Evolutionary conservation across 2,113 vertebrate genomes (phyloP), one percentile per base, ranked within the genome.

Genomic region (Eurypyga helias): DNA sequence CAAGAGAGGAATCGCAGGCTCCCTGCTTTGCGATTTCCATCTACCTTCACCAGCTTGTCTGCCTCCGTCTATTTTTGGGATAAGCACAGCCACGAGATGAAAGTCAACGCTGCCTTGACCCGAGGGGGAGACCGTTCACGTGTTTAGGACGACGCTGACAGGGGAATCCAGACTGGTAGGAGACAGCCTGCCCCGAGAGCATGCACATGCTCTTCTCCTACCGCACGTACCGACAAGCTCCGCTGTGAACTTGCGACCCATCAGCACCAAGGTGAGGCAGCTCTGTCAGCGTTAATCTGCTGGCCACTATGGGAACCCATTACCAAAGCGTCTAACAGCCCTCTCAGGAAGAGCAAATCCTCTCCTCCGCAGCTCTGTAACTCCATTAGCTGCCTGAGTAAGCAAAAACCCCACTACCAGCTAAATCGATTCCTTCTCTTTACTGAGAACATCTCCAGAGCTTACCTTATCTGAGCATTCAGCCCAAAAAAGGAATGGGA

Each of bases 401-500:
- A 2, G 69, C 70, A 70, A 70, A 85, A 72, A 29, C 73, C 49
- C 45, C 2, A 1, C 65, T 13, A 5, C 48, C 1, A 10, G 61
- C 62, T 75, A 21, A 73, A 94, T 31, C 12, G 4, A 93, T 65
- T 45, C 69, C 66, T 69, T 33, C 78, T 43, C 49, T 83, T 58
- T 10, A 7, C 64, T 4, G 41, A 89, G 57, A 83, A 51, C 70
- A 11, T 41, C 81, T 36, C 69, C n/a, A 49, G 48, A 49, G 24
- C 54, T 97, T 98, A 99, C 99, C 99, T 99, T 64, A 99, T 97
- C 92, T 99, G 99, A 58, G 98, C 98, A 9, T 97, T 98, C 36
- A 98, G 98, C 90, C 99, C 99, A 12, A 99, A 99, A 97, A 99
- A 99, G 43, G 60, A 87, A 90, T 99, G 99, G 21, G 97, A 97